Base-by-base conservation (phyloP, 2,797 vertebrate species). In the Halcyon badia region DNA sequence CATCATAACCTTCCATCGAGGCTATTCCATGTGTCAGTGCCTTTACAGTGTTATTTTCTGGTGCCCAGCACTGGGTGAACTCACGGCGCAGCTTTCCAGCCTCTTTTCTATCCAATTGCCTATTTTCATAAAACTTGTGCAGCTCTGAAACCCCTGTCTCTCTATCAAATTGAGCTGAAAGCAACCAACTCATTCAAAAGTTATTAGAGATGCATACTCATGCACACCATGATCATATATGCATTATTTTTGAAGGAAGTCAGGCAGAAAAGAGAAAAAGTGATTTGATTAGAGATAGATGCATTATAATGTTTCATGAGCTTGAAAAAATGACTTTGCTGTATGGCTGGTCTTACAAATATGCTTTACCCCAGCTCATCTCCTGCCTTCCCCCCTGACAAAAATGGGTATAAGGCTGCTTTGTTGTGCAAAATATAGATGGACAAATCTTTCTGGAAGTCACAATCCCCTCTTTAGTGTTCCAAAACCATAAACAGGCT, bases 181-280 rank as follows among this genome's bases (percentile, higher is more conserved):
- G 89, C 73, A 84, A 69, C 66, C 71, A 83, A 9, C 51, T 90
- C 39, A 80, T 87, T 94, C 83, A 82, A 18, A 72, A 83, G 70
- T 82, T 31, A 93, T 93, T 95, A 89, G 88, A 56, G 83, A 95
- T 96, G 88, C 88, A 28, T 70, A 73, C 83, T 96, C 81, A 81
- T 90, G 86, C 92, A 84, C 81, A 93, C 83, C 66, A 22, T 44
- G 86, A 66, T 90, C 80, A 48, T 41, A 84, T 62, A 87, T 58
- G 83, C 42, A 24, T 77, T 60, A 20, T 80, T 93, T 90, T 85
- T 64, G 51, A 73, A 57, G 35, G 77, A 79, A 92, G 71, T 70
- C 88, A 56, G 81, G 92, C 96, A 94, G 92, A 71, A 87, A 90
- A 89, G 85, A 51, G 25, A 82, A 82, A 51, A 96, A 86, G 44